Conservation (phyloP, 2,113 vertebrate genomes). For the Campylomormyrus numenius region DNA sequence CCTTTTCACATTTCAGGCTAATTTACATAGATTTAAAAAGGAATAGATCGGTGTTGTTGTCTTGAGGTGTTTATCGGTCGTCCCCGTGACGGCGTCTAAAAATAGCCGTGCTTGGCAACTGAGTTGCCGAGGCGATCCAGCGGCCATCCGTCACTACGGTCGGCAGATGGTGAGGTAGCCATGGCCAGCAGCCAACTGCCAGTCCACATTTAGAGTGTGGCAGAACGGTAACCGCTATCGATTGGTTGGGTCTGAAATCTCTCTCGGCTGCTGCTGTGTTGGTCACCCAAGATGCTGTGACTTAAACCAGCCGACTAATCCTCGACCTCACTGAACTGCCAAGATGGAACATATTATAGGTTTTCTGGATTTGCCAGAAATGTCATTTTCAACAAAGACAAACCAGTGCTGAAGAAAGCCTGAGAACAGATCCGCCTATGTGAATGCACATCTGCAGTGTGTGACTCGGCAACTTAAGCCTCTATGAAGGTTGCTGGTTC, state of each 20-base stretch:
- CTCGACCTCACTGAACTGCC: neutral
- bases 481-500: neutral
- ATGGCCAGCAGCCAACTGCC: neutral
- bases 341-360: neutral
- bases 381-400: neutral
- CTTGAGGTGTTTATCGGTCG: neutral
- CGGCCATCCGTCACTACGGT: neutral
- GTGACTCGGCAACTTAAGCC: neutral
- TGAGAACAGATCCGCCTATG: neutral
- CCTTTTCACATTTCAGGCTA: slow-evolving; percentile 22
- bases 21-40: slow-evolving; percentile 24
- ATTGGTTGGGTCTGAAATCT: neutral
- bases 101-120: slow-evolving; percentile 2
- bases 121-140: neutral
- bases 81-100: neutral
- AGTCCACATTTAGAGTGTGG: neutral
- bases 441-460: neutral
- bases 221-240: neutral
- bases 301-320: neutral
- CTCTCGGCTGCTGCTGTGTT: neutral
- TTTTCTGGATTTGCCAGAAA: neutral
- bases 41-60: neutral
- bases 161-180: slow-evolving; percentile 17
- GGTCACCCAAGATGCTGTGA: neutral
- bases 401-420: neutral